Evolutionary conservation across 2,113 vertebrate species (phyloP), one percentile per base, ranked within the genome.

Genomic region (Oreochromis aureus): DNA sequence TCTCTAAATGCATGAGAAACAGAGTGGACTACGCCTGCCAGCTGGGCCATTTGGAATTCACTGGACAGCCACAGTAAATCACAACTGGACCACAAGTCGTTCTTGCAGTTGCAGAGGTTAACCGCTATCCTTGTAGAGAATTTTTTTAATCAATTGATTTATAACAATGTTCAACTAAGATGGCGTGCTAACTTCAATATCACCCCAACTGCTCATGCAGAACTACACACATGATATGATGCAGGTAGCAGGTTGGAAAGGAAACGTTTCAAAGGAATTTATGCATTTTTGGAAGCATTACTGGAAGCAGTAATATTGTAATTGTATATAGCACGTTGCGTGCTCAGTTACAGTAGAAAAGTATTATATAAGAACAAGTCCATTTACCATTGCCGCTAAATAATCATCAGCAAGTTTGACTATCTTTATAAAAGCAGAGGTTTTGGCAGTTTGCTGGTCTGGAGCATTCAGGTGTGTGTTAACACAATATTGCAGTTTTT

Each of bases 1-100:
- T 46, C n/a, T 89, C 30, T 78, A 73, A 69, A 53, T 32, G 22
- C 32, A 63, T 55, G 73, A 59, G 44, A 73, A 85, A 48, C 81
- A 66, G 46, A 46, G 44, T 8, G 54, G 24, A 56, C 79, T 78
- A 6, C 22, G 84, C 80, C 6, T 41, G 81, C 80, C 80, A 93
- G 80, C 61, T 78, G 82, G 51, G 76, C 55, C 84, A 44, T 85
- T 80, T 71, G 89, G 78, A 87, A 86, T 84, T 83, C 54, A 51
- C 54, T 53, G 78, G 69, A 79, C 39, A 82, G 61, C 81, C 44
- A 19, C 54, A 79, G 55, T 53, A 34, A 84, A 86, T 78, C 71
- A 76, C 32, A 71, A 32, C 78, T 80, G 8, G 13, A 83, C 86
- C 88, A 80, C 78, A 82, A 83, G 30, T 30, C 18, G 5, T 80